These are phyloP conservation scores for Eulemur rufifrons DNA, from an alignment of 2,113 vertebrate genomes.

Conservation along the genomic window DNA sequence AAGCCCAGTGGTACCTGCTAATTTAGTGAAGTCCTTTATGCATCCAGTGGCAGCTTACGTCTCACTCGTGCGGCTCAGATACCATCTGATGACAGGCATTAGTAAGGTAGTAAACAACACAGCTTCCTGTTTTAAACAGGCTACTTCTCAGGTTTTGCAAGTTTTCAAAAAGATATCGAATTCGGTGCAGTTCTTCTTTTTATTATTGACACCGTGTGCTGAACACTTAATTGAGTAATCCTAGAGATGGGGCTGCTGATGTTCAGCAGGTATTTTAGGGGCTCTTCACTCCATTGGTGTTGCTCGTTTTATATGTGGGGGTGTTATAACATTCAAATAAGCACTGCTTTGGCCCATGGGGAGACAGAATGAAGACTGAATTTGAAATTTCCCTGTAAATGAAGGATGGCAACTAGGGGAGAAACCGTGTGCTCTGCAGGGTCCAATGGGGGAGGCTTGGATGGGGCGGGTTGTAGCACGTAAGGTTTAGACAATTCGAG, in stretches of 20 bases:
- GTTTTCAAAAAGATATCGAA: slow-evolving; percentile 28
- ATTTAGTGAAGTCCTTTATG: not conserved
- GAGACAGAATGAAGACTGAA: not conserved
- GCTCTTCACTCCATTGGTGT: not conserved
- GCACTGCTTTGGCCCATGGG: not conserved
- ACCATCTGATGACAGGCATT: not conserved
- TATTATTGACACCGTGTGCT: not conserved
- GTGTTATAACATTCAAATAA: not conserved
- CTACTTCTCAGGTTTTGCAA: slow-evolving; percentile 59
- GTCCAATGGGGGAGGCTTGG: not conserved
- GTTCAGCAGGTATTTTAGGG: not conserved
- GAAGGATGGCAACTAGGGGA: not conserved
- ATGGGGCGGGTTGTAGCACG: too few species aligned
- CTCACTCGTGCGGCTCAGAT: not conserved
- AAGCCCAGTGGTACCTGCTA: not conserved
- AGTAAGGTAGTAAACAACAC: slow-evolving; percentile 4
- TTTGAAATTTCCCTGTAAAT: not conserved
- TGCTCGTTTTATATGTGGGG: not conserved
- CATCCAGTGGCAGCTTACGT: not conserved
- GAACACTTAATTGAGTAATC: not conserved
- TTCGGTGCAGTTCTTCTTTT: slow-evolving; percentile 56
- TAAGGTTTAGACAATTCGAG: not conserved
- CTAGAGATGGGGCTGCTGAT: not conserved
- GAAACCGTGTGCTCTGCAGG: not conserved
- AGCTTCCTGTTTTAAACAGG: slow-evolving; percentile 65